Conservation (phyloP, 2,113 vertebrate genomes). For the Xenotilapia longispinis region DNA sequence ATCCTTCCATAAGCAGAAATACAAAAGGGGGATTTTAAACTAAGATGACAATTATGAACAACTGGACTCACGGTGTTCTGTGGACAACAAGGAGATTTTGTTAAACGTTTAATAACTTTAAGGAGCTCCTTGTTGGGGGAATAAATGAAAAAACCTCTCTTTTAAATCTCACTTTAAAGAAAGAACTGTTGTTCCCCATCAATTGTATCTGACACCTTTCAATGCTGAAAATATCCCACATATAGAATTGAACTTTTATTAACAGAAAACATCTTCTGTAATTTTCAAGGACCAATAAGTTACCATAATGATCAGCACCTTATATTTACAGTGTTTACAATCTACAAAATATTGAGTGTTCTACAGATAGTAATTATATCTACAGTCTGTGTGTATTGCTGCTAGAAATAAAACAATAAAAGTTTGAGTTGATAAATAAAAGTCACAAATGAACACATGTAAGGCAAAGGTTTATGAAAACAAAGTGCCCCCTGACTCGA, state of each 20-base stretch:
- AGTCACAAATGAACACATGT: constrained; percentile 33
- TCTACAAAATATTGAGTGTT: not conserved
- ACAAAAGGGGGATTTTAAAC: not conserved
- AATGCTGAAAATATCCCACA: not conserved
- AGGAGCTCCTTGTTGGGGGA: not conserved
- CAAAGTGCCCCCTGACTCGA: constrained; percentile 35
- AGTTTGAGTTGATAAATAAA: constrained; percentile 9
- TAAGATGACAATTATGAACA: not conserved
- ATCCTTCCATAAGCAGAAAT: not conserved
- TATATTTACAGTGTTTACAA: not conserved
- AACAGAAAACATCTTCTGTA: not conserved
- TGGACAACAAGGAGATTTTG: not conserved
- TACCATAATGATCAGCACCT: not conserved
- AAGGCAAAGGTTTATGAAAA: constrained; percentile 52
- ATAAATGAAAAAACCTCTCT: not conserved
- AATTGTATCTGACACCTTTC: not conserved
- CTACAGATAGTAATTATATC: constrained; percentile 1
- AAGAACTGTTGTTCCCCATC: not conserved
- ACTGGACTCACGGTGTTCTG: not conserved
- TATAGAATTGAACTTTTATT: not conserved
- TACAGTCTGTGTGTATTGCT: not conserved
- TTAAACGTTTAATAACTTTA: not conserved
- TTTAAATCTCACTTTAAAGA: not conserved
- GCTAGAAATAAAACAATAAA: constrained; percentile 33
- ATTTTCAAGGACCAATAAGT: not conserved